These are phyloP conservation scores for Dastarcus helophoroides DNA, from an alignment of 2,888 invertebrate genomes.

Conservation along the genomic window DNA sequence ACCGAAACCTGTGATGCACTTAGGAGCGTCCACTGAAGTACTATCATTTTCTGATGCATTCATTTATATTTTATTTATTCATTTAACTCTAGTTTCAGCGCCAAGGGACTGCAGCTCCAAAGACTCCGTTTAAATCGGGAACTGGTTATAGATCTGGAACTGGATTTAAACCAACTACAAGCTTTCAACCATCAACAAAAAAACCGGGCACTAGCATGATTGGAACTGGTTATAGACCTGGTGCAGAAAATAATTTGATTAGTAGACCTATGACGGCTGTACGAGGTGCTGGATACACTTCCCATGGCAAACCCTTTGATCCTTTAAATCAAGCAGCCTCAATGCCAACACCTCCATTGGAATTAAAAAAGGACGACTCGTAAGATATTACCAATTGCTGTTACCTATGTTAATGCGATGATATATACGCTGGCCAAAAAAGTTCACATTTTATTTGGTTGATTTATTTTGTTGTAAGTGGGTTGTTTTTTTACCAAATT, in stretches of 20 bases:
- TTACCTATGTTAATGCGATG: too few species aligned
- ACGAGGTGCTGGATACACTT: conserved; percentile 90
- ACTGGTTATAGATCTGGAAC: conserved; percentile 26
- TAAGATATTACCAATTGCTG: too few species aligned
- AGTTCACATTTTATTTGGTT: too few species aligned
- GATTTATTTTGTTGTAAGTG: too few species aligned
- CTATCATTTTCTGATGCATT: conserved; percentile 16
- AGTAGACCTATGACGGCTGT: conserved; percentile 91
- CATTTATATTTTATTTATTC: conserved; percentile 2
- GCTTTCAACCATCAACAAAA: conserved; percentile 19
- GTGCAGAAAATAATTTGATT: conserved; percentile 31
- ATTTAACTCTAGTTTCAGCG: conserved; percentile 22
- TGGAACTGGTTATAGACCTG: conserved; percentile 23
- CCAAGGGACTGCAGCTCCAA: conserved; percentile 22
- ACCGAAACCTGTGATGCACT: conserved; percentile 43
- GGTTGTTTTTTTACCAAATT: too few species aligned
- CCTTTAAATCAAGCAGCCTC: conserved; percentile 58
- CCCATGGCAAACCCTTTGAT: conserved; percentile 59
- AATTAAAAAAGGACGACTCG: conserved; percentile 69
- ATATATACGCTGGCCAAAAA: too few species aligned
- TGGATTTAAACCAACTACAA: conserved; percentile 27
- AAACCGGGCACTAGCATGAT: conserved; percentile 18
- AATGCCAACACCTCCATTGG: conserved; percentile 47
- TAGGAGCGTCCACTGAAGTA: conserved; percentile 46
- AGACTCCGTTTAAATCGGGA: conserved; percentile 24